phyloP scores from a whole-genome alignment of 1,140 invertebrate genomes.

The Paramacrobiotus metropolitanus region DNA sequence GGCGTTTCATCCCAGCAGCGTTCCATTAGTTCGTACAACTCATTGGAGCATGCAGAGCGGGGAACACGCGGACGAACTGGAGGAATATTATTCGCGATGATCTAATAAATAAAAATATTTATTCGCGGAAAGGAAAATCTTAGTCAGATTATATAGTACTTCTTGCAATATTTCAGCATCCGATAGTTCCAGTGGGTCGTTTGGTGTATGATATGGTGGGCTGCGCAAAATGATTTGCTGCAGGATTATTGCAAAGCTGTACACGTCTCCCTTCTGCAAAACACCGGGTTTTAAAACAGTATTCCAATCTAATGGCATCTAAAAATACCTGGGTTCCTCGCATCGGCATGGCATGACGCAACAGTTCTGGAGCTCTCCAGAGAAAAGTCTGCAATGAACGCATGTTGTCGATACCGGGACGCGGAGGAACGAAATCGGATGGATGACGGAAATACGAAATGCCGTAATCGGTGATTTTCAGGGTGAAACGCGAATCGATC shows the following conservation, averaged over 20 bases:
- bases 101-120: background rate
- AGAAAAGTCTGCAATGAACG: too few species aligned
- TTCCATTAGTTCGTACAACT: background rate
- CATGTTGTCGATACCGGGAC: too few species aligned
- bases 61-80: background rate
- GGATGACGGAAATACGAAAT: constrained; percentile 9
- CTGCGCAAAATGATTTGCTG: background rate
- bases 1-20: background rate
- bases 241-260: background rate
- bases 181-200: background rate
- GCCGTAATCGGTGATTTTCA: background rate
- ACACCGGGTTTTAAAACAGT: too few species aligned
- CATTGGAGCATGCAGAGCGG: background rate
- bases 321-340: background rate
- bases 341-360: constrained; percentile 24
- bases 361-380: constrained; percentile 42
- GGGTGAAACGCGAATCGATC: background rate
- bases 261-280: background rate
- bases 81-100: background rate
- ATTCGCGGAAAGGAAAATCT: background rate
- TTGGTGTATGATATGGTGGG: background rate
- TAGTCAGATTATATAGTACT: background rate
- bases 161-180: background rate
- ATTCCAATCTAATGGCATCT: too few species aligned
- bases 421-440: constrained; percentile 7